These are phyloP conservation scores for Stylophora pistillata DNA, from an alignment of 64 coral and sea anemone genomes.

Conservation along the genomic window DNA sequence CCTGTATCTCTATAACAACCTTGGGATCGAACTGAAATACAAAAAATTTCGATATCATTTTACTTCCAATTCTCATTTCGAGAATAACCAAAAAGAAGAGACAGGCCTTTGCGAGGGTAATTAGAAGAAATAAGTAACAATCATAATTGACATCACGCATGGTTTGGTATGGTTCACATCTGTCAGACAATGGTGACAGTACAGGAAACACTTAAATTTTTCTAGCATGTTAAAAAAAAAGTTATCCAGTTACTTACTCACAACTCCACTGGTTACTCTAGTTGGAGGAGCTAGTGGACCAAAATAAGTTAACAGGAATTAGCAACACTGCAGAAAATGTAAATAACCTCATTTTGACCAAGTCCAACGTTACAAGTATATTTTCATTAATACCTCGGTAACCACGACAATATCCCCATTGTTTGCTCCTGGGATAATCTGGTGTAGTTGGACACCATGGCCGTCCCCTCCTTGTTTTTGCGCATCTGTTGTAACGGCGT, in stretches of 20 bases:
- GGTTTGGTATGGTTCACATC: no score
- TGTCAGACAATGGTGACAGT: background rate
- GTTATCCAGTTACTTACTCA: background rate
- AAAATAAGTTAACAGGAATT: background rate
- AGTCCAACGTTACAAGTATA: no score
- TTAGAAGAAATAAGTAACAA: no score
- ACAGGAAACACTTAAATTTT: background rate
- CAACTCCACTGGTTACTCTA: background rate
- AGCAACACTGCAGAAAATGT: background rate
- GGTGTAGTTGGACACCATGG: slow-evolving; percentile 53
- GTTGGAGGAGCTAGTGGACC: background rate
- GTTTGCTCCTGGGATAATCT: slow-evolving; percentile 23
- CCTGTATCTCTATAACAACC: slow-evolving; percentile 45
- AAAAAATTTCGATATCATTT: background rate
- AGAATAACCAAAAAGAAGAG: no score
- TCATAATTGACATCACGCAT: no score
- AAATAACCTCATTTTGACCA: background rate
- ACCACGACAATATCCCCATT: slow-evolving; percentile 53
- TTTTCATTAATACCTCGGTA: background rate
- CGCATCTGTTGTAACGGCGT: slow-evolving; percentile 32
- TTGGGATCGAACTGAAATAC: background rate
- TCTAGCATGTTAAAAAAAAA: background rate
- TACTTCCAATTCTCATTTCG: no score
- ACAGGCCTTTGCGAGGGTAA: no score
- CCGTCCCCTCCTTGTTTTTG: background rate